These are phyloP conservation scores for Drosophila triauraria DNA, from an alignment of 1,140 invertebrate species.

Conservation along the genomic window DNA sequence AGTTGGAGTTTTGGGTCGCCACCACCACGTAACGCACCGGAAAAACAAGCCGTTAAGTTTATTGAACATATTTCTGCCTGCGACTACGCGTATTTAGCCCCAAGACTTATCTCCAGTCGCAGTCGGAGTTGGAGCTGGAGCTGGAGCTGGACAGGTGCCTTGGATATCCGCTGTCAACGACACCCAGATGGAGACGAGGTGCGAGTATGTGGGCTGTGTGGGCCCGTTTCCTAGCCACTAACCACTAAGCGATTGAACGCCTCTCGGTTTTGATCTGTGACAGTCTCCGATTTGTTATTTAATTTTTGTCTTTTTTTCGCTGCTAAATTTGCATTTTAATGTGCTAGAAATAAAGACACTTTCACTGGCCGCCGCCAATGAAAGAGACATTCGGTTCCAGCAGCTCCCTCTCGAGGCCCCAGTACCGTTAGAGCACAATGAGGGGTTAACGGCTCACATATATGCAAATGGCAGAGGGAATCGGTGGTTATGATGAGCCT, in stretches of 20 bases:
- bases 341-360: slow-evolving; percentile 56
- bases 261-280: slow-evolving; percentile 22
- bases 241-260: slow-evolving; percentile 17
- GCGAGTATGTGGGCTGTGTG: slow-evolving; percentile 43
- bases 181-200: slow-evolving; percentile 27
- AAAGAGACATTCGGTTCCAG: slow-evolving; percentile 1
- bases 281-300: slow-evolving; percentile 59
- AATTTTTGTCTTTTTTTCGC: slow-evolving; percentile 34
- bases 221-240: slow-evolving; percentile 36
- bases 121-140: neutral
- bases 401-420: slow-evolving; percentile 1
- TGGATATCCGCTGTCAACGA: slow-evolving; percentile 53
- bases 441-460: slow-evolving; percentile 42
- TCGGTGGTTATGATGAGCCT: slow-evolving; percentile 62
- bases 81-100: slow-evolving; percentile 2
- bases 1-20: slow-evolving; percentile 35
- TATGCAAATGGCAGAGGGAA: slow-evolving; percentile 25
- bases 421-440: slow-evolving; percentile 44
- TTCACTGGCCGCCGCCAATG: slow-evolving; percentile 51
- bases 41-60: slow-evolving; percentile 79
- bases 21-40: slow-evolving; percentile 73
- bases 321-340: slow-evolving; percentile 70
- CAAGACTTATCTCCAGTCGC: slow-evolving; percentile 34
- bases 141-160: slow-evolving; percentile 31
- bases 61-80: slow-evolving; percentile 63